A percentile compares a stretch with the other conserved stretches of the same genome.
Conservation (phyloP, 2,888 invertebrate genomes). For the Hypselothyrea guttata region DNA sequence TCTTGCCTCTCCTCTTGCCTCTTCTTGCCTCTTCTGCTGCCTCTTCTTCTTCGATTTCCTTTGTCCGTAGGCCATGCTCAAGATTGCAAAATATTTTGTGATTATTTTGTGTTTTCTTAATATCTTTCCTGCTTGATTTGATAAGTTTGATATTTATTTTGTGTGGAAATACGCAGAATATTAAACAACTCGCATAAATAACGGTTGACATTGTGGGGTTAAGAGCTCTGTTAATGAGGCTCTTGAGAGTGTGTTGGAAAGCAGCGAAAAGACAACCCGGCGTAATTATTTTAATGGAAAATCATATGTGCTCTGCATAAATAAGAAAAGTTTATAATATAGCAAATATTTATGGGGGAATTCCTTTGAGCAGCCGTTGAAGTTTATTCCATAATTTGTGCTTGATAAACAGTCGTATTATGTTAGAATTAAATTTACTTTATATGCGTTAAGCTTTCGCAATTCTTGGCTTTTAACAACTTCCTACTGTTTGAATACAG, state of each 20-base stretch:
- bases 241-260: neutral
- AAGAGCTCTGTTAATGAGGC: slow-evolving; percentile 2
- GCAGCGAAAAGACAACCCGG: neutral
- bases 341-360: neutral
- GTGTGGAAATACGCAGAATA: slow-evolving; percentile 38
- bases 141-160: slow-evolving; percentile 12
- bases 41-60: neutral
- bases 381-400: too few relatives aligned
- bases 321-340: neutral
- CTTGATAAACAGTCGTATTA: too few relatives aligned
- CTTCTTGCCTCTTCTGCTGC: neutral
- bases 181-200: slow-evolving; percentile 25
- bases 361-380: too few relatives aligned
- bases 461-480: too few relatives aligned
- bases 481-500: neutral
- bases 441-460: too few relatives aligned
- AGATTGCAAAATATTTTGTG: slow-evolving; percentile 35
- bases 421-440: too few relatives aligned
- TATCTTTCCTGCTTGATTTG: neutral
- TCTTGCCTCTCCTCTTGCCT: neutral
- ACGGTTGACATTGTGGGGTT: slow-evolving; percentile 23
- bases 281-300: slow-evolving; percentile 1
- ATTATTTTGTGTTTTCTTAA: slow-evolving; percentile 9
- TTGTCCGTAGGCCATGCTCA: slow-evolving; percentile 27
- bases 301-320: slow-evolving; percentile 1